Evolutionary conservation across 2,888 invertebrate species (phyloP), one percentile per base, ranked within the genome.

Genomic region (Athripsodes cinereus): DNA sequence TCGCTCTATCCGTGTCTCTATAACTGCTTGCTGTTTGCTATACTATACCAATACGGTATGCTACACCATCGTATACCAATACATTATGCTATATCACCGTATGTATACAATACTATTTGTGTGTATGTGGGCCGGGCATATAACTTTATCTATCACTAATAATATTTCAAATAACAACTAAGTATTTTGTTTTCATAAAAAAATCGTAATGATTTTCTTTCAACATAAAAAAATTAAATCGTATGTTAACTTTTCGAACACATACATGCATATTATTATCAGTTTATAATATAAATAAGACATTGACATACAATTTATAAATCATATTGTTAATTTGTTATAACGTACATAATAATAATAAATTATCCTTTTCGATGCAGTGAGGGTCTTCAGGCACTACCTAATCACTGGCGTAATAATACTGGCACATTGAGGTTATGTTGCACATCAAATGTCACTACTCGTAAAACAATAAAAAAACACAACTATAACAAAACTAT

Each of bases 51-150:
- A 26, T 26, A 26, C 26, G 10, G n/a, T n/a, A n/a, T n/a, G n/a
- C n/a, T 26, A 26, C 10, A 26, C 26, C 26, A 26, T 6, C 3
- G 26, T 26, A 26, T 26, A 26, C 26, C 26, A 26, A 26, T 26
- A 6, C 10, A 26, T 26, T n/a, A n/a, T n/a, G n/a, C 26, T 26
- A 26, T 26, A 26, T 26, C 26, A 26, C 26, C 10, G 10, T 26
- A 26, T 3, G 26, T 26, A 26, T 26, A 26, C 26, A 26, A 31
- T 11, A 31, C 31, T 13, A 16, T 40, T 40, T 16, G 16, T n/a
- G 16, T 40, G 40, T 59, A 56, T 56, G 59, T 56, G 59, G 59
- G 59, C 56, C 56, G 59, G 59, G 59, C 55, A 46, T 53, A 56
- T 19, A 10, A 57, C 53, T 59, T 59, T 50, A 56, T 47, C 56